phyloP scores from a whole-genome alignment of 2,888 invertebrate genomes.

The Hermodice carunculata region DNA sequence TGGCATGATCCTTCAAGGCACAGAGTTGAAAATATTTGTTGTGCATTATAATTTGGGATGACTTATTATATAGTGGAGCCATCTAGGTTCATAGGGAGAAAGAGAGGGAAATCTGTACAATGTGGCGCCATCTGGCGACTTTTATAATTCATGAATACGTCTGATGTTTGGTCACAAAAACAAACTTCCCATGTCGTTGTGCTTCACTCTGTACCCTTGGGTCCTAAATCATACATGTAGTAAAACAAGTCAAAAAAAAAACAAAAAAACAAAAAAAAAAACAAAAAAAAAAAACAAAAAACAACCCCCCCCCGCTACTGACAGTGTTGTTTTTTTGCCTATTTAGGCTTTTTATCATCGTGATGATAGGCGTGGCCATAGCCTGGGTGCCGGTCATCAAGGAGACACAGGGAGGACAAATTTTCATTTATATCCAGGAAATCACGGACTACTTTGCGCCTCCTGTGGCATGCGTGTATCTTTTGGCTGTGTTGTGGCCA shows the following conservation, averaged over 20 bases:
- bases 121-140: too few relatives aligned
- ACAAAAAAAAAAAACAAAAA: too few relatives aligned
- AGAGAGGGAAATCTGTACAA: too few relatives aligned
- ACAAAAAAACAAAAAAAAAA: too few relatives aligned
- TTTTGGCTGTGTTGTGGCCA: slow-evolving; percentile 55
- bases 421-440: slow-evolving; percentile 64
- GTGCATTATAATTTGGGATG: too few relatives aligned
- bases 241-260: neutral
- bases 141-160: too few relatives aligned
- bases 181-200: neutral
- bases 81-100: too few relatives aligned
- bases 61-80: too few relatives aligned
- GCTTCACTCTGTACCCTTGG: neutral
- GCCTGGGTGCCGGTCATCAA: slow-evolving; percentile 64
- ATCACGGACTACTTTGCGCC: slow-evolving; percentile 63
- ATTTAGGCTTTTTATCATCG: slow-evolving; percentile 48
- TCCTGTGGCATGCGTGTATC: slow-evolving; percentile 58
- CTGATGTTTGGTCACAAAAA: too few relatives aligned
- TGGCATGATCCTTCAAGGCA: too few relatives aligned
- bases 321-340: neutral
- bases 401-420: slow-evolving; percentile 59
- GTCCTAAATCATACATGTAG: neutral
- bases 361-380: slow-evolving; percentile 60
- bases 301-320: too few relatives aligned
- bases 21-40: too few relatives aligned